Conservation (phyloP, 1,140 invertebrate genomes). For the Parapsyche elsis region DNA sequence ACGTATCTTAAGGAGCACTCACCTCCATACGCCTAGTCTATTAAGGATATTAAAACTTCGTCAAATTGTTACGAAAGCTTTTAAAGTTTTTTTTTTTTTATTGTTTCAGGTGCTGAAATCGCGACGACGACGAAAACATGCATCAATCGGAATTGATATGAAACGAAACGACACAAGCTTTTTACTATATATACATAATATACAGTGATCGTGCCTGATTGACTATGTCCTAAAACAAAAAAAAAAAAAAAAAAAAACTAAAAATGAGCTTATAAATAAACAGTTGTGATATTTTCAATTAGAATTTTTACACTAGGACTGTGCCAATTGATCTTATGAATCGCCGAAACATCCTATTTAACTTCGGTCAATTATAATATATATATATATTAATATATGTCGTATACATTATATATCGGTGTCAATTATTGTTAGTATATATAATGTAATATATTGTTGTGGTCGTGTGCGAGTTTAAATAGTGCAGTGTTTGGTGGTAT, state of each 20-base stretch:
- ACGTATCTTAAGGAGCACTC: no score
- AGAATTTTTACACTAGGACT: slow-evolving; percentile 36
- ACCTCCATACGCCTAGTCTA: no score
- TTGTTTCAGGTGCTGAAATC: no score
- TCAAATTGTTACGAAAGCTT: no score
- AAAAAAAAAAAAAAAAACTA: not conserved
- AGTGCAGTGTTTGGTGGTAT: not conserved
- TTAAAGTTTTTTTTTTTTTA: no score
- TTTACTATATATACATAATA: not conserved
- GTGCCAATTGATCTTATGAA: slow-evolving; percentile 48
- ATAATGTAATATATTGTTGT: not conserved
- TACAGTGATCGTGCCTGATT: slow-evolving; percentile 21
- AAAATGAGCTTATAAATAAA: slow-evolving; percentile 49
- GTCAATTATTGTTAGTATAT: not conserved
- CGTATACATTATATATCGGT: not conserved
- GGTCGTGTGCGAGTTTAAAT: not conserved
- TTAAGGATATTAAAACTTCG: no score
- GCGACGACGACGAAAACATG: no score
- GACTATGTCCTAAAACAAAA: not conserved
- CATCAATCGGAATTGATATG: no score
- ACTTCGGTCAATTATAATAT: slow-evolving; percentile 12
- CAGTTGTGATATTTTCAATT: slow-evolving; percentile 56
- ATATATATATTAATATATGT: not conserved
- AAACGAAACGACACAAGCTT: no score
- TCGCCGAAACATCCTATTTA: slow-evolving; percentile 18